Evolutionary conservation across 2,888 invertebrate genomes (phyloP), one percentile per base, ranked within the genome.

Genomic region (Mallateleia sp.): DNA sequence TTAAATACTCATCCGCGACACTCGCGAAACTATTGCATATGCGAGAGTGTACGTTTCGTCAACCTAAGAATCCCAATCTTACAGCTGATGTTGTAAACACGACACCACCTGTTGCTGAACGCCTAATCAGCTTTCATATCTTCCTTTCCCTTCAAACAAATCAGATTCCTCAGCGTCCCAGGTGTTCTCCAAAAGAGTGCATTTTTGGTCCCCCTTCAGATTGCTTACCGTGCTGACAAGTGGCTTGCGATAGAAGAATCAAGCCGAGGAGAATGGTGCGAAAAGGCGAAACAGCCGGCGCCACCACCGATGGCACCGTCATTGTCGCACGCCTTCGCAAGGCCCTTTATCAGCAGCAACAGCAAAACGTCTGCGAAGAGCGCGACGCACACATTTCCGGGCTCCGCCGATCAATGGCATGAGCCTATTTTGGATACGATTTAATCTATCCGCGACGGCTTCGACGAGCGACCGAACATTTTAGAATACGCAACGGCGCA

Each of bases 211-310:
- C 52, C 20, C 52, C 20, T 14, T 24, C 20, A 20, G 24, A 24
- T 34, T 50, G 52, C 72, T 85, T 89, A 91, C 91, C 89, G 90
- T 91, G 91, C 75, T 91, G 91, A 25, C 87, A 88, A 67, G 69
- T 79, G 66, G 80, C 77, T 50, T 89, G 88, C 62, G 62, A 88
- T 52, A 91, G 85, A 87, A 91, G 42, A 50, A 90, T 83, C 18
- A 78, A 28, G 25, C 85, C 85, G 25, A 91, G 85, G 7, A 91
- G 78, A 72, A 89, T 50, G 22, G 85, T 72, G 81, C 85, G 85
- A 78, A 83, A 54, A 71, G 77, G 74, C 66, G 87, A 88, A 85
- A 84, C 77, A 88, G 84, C 89, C 88, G 88, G 89, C 89, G 87
- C 85, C 80, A 85, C 66, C 67, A 71, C 75, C 52, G 77, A 80